Base-by-base conservation (phyloP, 2,797 vertebrate species). In the Kryptolebias ocellatus region DNA sequence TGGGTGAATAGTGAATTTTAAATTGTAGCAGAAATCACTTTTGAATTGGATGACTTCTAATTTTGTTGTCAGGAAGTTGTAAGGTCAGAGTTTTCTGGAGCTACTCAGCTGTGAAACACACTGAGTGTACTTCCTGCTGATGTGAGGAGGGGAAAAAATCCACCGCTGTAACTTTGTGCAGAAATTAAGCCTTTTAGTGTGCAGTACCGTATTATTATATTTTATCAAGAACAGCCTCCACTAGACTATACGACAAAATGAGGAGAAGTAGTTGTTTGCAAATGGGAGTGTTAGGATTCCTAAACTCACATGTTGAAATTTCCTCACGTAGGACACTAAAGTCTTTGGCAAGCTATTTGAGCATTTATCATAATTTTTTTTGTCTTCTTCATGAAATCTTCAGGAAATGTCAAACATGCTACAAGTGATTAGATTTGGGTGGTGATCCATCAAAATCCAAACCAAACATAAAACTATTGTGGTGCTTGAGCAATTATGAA, bases 11-110 rank as follows among this genome's bases (percentile, higher is more conserved):
- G 11, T 39, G n/a, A 16, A 1, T 24, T 57, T 15, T 0, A 27
- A 42, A 57, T n/a, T n/a, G 16, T 18, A 34, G 16, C 53, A 44
- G 20, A 44, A 55, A 12, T 55, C 8, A 18, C 11, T 20, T 20
- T 18, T 2, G 11, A 5, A 15, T 18, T 14, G 24, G 20, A 44
- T 12, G 18, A 14, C 55, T 37, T 28, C 14, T 53, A 53, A 16
- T 57, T 57, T 44, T 57, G 53, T 39, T 28, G 5, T 58, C 56
- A 16, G 56, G 17, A 16, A 45, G 56, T 14, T 58, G n/a, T 12
- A 10, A 10, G 14, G 3, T 45, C 16, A 2, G 34, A 12, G 8
- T 34, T 50, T 50, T 50, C 2, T 15, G 5, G 11, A 34, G 45
- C 59, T 28, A 9, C 24, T 45, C 20, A 49, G 12, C 27, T 31